phyloP scores from a whole-genome alignment of 2,113 vertebrate genomes.

The Ornithorhynchus anatinus region DNA sequence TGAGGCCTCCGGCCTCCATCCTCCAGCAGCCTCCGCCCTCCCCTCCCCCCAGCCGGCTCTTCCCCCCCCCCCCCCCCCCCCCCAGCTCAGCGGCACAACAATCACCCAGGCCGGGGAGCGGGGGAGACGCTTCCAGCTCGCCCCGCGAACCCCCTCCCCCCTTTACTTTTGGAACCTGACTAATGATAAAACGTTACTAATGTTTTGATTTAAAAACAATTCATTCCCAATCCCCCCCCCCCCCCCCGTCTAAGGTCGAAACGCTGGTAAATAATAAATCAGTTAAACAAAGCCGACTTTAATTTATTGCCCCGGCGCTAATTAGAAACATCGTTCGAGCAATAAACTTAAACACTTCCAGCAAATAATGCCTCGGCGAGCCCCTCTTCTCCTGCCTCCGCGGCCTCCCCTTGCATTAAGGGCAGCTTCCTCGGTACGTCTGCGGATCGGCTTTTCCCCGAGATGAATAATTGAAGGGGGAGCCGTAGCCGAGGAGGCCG shows the following conservation, averaged over 20 bases:
- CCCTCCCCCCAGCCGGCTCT: accelerated
- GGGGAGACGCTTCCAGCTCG: not conserved
- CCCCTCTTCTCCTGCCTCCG: not conserved
- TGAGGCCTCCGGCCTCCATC: not conserved
- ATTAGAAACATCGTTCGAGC: slow-evolving; percentile 82
- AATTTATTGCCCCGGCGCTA: slow-evolving; percentile 77
- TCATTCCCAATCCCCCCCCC: slow-evolving; percentile 70
- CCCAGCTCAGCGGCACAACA: not conserved
- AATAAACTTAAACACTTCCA: slow-evolving; percentile 84
- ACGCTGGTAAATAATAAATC: slow-evolving; percentile 79
- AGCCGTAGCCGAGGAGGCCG: slow-evolving; percentile 63
- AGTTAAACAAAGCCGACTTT: slow-evolving; percentile 78
- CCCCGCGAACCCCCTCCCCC: not conserved
- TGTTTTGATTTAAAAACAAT: slow-evolving; percentile 71
- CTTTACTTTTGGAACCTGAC: slow-evolving; percentile 8
- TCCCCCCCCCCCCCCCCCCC: not conserved
- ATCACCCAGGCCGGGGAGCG: not conserved
- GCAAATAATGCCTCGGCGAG: slow-evolving; percentile 67
- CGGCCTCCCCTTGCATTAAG: slow-evolving; percentile 24
- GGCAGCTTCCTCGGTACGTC: slow-evolving; percentile 49
- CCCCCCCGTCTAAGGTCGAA: slow-evolving; percentile 66
- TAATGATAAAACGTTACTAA: slow-evolving; percentile 60
- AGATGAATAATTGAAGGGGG: slow-evolving; percentile 80
- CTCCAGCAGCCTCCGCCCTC: not conserved
- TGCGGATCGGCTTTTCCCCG: slow-evolving; percentile 57